Evolutionary conservation across 2,113 vertebrate genomes (phyloP).

Genomic region (Thalassoma bifasciatum): DNA sequence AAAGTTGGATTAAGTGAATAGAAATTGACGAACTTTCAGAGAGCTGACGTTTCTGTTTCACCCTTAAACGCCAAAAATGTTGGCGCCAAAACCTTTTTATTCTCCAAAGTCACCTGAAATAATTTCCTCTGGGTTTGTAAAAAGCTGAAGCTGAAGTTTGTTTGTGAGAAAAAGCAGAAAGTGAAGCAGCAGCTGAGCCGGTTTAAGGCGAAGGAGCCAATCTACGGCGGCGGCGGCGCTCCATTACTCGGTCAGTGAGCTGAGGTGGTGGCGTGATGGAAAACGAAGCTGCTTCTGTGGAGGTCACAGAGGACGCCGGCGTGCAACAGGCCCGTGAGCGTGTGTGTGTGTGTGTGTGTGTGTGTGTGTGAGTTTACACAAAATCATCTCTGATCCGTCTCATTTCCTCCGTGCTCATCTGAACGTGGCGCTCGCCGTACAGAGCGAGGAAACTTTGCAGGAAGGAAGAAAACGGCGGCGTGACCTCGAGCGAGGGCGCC

Average conservation of each 20-base stretch:
- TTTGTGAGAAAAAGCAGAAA: too few relatives aligned
- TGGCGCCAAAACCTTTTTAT: too few relatives aligned
- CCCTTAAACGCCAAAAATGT: too few relatives aligned
- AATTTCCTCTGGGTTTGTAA: too few relatives aligned
- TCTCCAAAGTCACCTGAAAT: too few relatives aligned
- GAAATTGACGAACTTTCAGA: too few relatives aligned
- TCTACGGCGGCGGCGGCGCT: conserved; percentile 63
- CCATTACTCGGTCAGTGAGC: conserved; percentile 76
- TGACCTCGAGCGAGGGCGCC: conserved; percentile 27
- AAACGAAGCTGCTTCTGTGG: conserved; percentile 64
- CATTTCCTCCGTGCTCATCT: conserved; percentile 52
- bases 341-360: background rate
- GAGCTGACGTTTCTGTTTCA: too few relatives aligned
- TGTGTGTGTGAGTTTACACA: conserved; percentile 21
- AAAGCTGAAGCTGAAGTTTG: too few relatives aligned
- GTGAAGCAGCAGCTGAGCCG: conserved; percentile 45
- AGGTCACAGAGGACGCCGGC: conserved; percentile 69
- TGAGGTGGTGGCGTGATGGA: conserved; percentile 66
- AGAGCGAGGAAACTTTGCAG: conserved; percentile 12
- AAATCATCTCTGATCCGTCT: conserved; percentile 43
- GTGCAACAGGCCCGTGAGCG: conserved; percentile 18
- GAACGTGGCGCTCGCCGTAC: conserved; percentile 24
- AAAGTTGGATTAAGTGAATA: too few relatives aligned
- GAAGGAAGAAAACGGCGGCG: background rate
- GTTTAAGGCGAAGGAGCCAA: conserved; percentile 69